A percentile compares a stretch with the other conserved stretches of the same genome.
phyloP scores from a whole-genome alignment of 1,140 invertebrate genomes.

The Argopecten irradians region DNA sequence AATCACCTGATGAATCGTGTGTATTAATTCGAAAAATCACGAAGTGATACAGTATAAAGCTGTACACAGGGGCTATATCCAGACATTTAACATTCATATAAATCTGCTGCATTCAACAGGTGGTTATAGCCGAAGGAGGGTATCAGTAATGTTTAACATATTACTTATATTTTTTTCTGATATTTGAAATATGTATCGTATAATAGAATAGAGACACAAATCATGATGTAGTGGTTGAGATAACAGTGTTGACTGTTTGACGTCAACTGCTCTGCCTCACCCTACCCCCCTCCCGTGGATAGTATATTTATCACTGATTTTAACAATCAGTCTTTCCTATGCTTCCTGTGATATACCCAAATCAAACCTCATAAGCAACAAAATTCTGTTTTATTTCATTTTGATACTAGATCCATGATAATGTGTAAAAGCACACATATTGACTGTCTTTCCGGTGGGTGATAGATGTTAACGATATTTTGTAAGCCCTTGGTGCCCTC shows the following conservation, averaged over 20 bases:
- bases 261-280: not conserved
- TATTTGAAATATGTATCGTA: not conserved
- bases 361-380: not conserved
- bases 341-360: not conserved
- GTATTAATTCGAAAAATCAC: too few species aligned
- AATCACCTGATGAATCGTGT: too few species aligned
- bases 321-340: not conserved
- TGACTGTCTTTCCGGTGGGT: not conserved
- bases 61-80: too few species aligned
- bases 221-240: not conserved
- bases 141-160: not conserved
- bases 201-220: not conserved
- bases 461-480: not conserved
- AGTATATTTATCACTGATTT: not conserved
- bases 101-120: too few species aligned
- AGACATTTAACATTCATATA: too few species aligned
- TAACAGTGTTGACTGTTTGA: not conserved
- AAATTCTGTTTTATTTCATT: slow-evolving; percentile 19
- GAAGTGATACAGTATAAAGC: too few species aligned
- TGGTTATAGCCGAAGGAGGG: too few species aligned
- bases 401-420: not conserved
- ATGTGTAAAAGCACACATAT: not conserved
- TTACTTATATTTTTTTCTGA: not conserved
- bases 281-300: not conserved
- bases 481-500: not conserved